Base-by-base conservation (phyloP, 2,888 invertebrate species). In the Neoitamus cyanurus region DNA sequence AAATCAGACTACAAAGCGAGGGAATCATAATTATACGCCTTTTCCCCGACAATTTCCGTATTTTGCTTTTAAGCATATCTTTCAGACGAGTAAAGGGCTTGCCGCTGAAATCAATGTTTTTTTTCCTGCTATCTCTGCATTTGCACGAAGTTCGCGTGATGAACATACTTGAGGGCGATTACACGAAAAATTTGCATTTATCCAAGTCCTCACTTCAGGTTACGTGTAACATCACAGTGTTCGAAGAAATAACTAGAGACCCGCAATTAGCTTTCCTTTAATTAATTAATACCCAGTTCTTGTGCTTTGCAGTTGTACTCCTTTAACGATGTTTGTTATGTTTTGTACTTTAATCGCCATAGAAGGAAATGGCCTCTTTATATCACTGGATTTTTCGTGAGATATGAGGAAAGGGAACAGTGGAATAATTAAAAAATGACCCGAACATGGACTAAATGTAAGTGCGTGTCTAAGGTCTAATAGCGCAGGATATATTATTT, bases 101-200 rank as follows among this genome's bases (percentile, higher is more conserved):
- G 80, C 11, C 20, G 20, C 13, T 73, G 73, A 80, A 80, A 80
- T 80, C 80, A 48, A 80, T 58, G 20, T 80, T 37, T 3, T 15
- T 80, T 15, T 80, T 31, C 20, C 58, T 37, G 34, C 58, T 68
- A 80, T 80, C 48, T 58, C 15, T 68, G 48, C 68, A 58, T 68
- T 48, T 36, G 58, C 58, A n/a, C 46, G 46, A 30, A 9, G 58
- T n/a, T 68, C 58, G 48, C 34, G 58, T 80, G 80, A 15, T 28
- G 20, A 25, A 34, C 15, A 36, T 15, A n/a, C 34, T 78, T 31
- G 80, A 48, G 80, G 15, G 68, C 9, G 80, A 58, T 80, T 80
- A 80, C 80, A 80, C 80, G 80, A 31, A 80, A 58, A 80, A 80
- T 48, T 80, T 80, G 80, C 58, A 80, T 80, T 80, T 48, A 20